Evolutionary conservation across 2,888 invertebrate genomes (phyloP), one percentile per base, ranked within the genome.

Genomic region (Drosophila infuscata): DNA sequence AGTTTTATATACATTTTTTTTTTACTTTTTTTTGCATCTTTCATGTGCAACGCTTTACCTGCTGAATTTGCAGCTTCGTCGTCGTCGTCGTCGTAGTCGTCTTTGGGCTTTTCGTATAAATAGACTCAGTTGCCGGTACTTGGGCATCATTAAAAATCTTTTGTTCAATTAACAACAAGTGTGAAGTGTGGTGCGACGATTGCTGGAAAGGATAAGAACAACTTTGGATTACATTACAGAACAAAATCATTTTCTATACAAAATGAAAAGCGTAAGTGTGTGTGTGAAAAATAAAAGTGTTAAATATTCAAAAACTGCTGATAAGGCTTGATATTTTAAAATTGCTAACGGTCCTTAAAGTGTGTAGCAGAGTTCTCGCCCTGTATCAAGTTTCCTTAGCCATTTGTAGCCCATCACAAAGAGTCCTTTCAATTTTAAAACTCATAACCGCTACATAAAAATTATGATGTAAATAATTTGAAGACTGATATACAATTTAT

Each of bases 91-190:
- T 54, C 51, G 59, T n/a, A 43, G 53, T 64, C 53, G 78, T 70
- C 66, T 77, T 74, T 82, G 81, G 74, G 54, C 69, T 75, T 85
- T 86, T 81, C 64, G 88, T 93, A 93, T 93, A 93, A 93, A 93
- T 92, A 93, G 91, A 85, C 84, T 89, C 89, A 88, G 82, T 89
- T 91, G 91, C 92, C 91, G 92, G 92, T 91, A 92, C 73, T 91
- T 91, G 86, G 90, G 89, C 84, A 92, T 92, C 93, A 93, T 93
- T 92, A 92, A 92, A 91, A 85, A 91, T 88, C 92, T 86, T 88
- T 91, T 91, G 91, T 92, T 92, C 93, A 91, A 89, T 92, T 89
- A 91, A 90, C 87, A 91, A 89, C 91, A 85, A 87, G 81, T 78
- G 79, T 71, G 70, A 79, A 72, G 67, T 81, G 81, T 81, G 74